Base-by-base conservation (phyloP, 2,888 invertebrate genomes). In the Alsophila aescularia region DNA sequence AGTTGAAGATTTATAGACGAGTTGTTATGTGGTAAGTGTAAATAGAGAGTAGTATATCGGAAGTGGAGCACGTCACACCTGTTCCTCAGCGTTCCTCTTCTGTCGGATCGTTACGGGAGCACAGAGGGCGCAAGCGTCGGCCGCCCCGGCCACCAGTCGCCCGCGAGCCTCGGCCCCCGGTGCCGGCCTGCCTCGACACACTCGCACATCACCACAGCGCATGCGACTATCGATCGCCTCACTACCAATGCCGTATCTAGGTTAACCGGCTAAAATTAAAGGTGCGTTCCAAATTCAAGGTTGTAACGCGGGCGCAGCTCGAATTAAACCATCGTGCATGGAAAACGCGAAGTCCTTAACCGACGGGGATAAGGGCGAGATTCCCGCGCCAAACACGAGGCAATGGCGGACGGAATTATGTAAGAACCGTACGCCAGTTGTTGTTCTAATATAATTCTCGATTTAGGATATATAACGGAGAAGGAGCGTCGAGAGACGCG, bases 221-320 rank as follows among this genome's bases (percentile, higher is more conserved):
- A 86, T 87, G 90, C 87, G 87, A 72, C 73, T 85, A 90, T 89
- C 87, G 90, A 89, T 83, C 85, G 77, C 83, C 51, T 48, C 53
- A 52, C 44, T 35, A 51, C 51, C 45, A 37, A 36, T 43, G 44
- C 83, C 80, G 86, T 83, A 90, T 85, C 88, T 90, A 90, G 90
- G 90, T 90, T 90, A 90, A 81, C 87, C 90, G 89, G 88, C 90
- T 90, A 90, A 88, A 89, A 85, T 90, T 89, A 90, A 90, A 90
- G 90, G 90, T 90, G 89, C 89, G 90, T 90, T 86, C 84, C 77
- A 72, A 81, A 84, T 87, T 89, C 90, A 90, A 90, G 90, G 90
- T 87, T 89, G 85, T 78, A 75, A 83, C 87, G 87, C 89, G 85
- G 83, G 88, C 89, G 87, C 89, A 87, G 85, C 85, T 79, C 76